These are phyloP conservation scores for Mirounga angustirostris DNA, from an alignment of 2,113 vertebrate genomes.

Conservation along the genomic window DNA sequence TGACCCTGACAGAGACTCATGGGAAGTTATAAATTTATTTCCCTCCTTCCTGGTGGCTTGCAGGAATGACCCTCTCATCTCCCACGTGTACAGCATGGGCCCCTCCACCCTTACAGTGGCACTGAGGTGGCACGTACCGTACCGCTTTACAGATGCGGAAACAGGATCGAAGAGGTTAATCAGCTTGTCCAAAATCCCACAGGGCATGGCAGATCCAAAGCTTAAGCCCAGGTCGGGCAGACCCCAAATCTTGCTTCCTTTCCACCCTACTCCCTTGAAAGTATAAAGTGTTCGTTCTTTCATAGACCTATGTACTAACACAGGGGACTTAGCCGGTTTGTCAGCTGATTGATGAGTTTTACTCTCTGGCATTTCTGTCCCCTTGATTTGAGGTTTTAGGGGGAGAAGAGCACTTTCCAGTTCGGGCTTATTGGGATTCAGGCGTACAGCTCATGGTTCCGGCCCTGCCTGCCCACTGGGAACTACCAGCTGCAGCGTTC, in stretches of 20 bases:
- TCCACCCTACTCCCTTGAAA: neutral
- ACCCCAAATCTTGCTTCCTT: neutral
- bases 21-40: neutral
- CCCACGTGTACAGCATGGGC: accelerated
- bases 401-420: neutral
- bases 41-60: neutral
- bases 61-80: neutral
- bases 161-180: neutral
- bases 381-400: neutral
- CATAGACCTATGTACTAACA: neutral
- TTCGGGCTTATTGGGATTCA: neutral
- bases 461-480: neutral
- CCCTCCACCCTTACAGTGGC: accelerated
- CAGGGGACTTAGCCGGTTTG: neutral
- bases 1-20: neutral
- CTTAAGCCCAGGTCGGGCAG: neutral
- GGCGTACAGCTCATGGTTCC: neutral
- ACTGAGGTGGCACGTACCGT: neutral
- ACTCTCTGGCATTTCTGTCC: neutral
- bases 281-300: neutral
- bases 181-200: neutral
- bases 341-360: neutral
- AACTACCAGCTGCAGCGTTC: neutral
- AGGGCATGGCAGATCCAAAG: neutral
- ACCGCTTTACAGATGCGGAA: neutral